Evolutionary conservation across 2,113 vertebrate species (phyloP).

Genomic region (Sitta europaea): DNA sequence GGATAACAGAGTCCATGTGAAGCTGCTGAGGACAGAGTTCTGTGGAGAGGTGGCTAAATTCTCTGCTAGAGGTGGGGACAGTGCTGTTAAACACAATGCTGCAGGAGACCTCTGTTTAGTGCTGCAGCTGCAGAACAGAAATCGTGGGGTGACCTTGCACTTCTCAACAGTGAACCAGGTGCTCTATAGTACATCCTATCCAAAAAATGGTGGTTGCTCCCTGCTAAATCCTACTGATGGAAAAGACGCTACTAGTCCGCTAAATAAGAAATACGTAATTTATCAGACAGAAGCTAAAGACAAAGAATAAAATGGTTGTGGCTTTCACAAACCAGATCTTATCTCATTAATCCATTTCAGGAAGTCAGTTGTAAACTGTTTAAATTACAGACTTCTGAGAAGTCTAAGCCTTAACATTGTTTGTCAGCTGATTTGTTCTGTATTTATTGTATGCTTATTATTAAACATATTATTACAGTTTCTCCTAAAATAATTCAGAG

Average conservation of each 20-base stretch:
- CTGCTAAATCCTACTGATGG: background rate
- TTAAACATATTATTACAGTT: background rate
- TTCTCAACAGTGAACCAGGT: background rate
- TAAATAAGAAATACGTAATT: background rate
- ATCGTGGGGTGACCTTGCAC: accelerated
- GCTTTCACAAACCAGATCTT: background rate
- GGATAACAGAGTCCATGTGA: background rate
- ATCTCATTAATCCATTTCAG: background rate
- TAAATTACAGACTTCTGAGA: background rate
- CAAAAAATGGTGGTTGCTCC: background rate
- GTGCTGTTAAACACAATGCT: background rate
- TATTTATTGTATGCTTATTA: background rate
- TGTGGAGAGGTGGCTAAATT: background rate
- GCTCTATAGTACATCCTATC: background rate
- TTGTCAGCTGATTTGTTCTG: background rate
- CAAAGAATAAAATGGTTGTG: background rate
- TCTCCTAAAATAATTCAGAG: background rate
- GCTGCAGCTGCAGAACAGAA: background rate
- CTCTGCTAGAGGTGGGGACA: background rate
- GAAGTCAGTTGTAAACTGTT: background rate
- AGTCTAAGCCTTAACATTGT: background rate
- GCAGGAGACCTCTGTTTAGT: background rate
- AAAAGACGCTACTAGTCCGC: background rate
- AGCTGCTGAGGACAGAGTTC: background rate
- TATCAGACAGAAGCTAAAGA: background rate